A percentile compares a stretch with the other conserved stretches of the same genome.
These are phyloP conservation scores for Apis laboriosa DNA, from an alignment of 1,140 invertebrate species.

Conservation along the genomic window DNA sequence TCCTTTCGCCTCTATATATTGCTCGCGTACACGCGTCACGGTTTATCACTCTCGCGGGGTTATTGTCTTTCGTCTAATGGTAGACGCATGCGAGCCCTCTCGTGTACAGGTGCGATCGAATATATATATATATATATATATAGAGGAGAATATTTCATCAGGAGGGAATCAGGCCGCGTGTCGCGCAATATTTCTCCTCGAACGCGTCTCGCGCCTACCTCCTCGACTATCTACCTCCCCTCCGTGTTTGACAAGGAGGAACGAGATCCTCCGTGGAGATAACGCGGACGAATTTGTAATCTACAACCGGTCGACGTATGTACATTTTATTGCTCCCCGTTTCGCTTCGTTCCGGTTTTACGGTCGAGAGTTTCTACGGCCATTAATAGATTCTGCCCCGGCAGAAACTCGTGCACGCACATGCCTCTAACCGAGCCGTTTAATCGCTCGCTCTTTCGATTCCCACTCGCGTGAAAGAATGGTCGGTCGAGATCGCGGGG, in stretches of 20 bases:
- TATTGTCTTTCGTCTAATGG: constrained; percentile 71
- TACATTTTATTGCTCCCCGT: constrained; percentile 3
- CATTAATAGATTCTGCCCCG: neutral
- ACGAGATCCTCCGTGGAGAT: constrained; percentile 34
- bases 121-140: too few relatives aligned
- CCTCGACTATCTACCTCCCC: neutral
- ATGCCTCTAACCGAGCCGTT: constrained; percentile 5
- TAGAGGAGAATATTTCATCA: constrained; percentile 28
- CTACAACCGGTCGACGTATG: neutral
- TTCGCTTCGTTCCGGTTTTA: constrained; percentile 24
- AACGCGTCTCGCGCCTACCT: neutral
- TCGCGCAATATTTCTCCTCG: neutral
- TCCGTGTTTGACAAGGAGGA: neutral
- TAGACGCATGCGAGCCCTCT: constrained; percentile 57
- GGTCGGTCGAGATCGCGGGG: too few relatives aligned
- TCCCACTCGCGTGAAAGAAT: too few relatives aligned
- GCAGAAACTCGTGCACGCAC: constrained; percentile 11
- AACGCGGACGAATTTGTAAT: constrained; percentile 20
- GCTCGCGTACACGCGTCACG: constrained; percentile 72
- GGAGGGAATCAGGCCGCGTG: neutral
- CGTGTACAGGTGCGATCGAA: constrained; percentile 54
- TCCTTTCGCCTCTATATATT: constrained; percentile 70
- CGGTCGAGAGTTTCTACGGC: neutral
- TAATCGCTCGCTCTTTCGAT: neutral
- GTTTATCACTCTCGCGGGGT: constrained; percentile 75